Percentiles rank a stretch among this genome's conserved stretches.
Conservation (phyloP, 2,113 vertebrate genomes). For the Rallus limicola region DNA sequence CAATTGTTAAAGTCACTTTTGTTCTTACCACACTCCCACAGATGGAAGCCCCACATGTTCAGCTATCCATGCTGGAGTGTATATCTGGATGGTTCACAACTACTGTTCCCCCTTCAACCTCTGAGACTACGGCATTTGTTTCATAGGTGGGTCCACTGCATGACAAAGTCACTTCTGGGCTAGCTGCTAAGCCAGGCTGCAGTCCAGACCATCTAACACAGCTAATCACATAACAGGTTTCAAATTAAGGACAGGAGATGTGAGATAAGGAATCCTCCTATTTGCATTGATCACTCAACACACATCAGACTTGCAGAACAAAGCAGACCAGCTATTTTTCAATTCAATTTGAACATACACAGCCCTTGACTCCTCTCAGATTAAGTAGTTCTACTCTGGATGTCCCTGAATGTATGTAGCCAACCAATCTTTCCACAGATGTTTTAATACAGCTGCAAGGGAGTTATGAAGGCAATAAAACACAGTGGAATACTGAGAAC, state of each 20-base stretch:
- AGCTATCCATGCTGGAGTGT: not conserved
- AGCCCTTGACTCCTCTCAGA: not conserved
- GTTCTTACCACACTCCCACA: not conserved
- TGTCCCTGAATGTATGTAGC: not conserved
- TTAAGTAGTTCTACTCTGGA: not conserved
- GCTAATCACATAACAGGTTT: not conserved
- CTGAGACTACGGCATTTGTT: not conserved
- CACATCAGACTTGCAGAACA: not conserved
- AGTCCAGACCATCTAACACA: not conserved
- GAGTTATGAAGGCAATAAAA: not conserved
- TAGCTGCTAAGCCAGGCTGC: not conserved
- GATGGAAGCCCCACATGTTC: not conserved
- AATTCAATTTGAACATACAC: not conserved
- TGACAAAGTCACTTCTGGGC: not conserved
- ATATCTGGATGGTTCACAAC: not conserved
- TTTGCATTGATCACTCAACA: not conserved
- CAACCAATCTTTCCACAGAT: not conserved
- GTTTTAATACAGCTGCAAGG: constrained; percentile 16
- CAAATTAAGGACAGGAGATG: not conserved
- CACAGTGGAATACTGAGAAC: not conserved
- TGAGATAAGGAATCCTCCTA: not conserved
- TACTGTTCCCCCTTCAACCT: not conserved
- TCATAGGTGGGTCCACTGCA: not conserved
- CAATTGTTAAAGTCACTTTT: not conserved
- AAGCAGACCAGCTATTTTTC: not conserved